phyloP scores from a whole-genome alignment of 2,888 invertebrate species.

The Plebejus argus region DNA sequence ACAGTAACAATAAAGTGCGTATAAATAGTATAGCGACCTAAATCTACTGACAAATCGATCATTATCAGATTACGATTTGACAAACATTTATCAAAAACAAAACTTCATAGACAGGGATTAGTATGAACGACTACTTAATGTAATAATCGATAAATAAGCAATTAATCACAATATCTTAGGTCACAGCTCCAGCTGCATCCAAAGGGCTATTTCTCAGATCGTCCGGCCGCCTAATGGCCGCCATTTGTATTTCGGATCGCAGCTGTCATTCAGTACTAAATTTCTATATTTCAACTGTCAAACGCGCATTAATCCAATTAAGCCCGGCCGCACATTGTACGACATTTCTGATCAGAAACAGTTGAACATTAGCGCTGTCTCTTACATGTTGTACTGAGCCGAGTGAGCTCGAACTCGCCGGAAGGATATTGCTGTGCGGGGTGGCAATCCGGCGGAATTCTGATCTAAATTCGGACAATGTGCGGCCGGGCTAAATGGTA shows the following conservation, averaged over 20 bases:
- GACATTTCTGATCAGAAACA: too few relatives aligned
- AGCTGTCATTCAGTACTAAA: constrained; percentile 55
- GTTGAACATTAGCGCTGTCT: too few relatives aligned
- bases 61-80: not conserved
- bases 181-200: constrained; percentile 60
- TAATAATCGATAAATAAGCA: constrained; percentile 26
- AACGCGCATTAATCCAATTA: constrained; percentile 4
- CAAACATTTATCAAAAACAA: constrained; percentile 13
- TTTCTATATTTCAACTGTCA: constrained; percentile 50
- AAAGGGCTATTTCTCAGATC: constrained; percentile 71
- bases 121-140: constrained; percentile 1
- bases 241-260: constrained; percentile 66
- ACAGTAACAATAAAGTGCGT: too few relatives aligned
- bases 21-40: too few relatives aligned
- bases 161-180: constrained; percentile 38
- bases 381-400: too few relatives aligned
- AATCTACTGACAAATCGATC: not conserved
- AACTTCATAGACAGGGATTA: not conserved
- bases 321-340: too few relatives aligned
- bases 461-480: too few relatives aligned
- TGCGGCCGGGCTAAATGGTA: too few relatives aligned
- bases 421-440: too few relatives aligned
- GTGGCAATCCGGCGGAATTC: too few relatives aligned
- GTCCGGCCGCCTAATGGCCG: constrained; percentile 56
- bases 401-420: too few relatives aligned